Evolutionary conservation across 2,797 vertebrate species (phyloP).

Genomic region (Phalloptychus januarius): DNA sequence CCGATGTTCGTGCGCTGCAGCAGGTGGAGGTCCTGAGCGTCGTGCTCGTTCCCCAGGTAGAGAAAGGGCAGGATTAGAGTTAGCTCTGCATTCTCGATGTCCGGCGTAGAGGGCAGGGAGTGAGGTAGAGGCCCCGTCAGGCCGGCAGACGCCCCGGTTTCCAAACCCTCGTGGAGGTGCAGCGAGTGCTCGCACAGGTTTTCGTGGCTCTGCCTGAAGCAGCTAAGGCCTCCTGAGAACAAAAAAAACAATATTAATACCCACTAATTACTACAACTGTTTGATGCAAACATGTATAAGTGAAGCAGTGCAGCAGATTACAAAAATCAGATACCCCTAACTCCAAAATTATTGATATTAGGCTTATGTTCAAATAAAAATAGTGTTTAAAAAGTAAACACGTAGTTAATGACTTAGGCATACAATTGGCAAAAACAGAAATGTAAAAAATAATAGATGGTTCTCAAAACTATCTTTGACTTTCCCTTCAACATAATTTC

Average conservation of each 20-base stretch:
- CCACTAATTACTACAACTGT: too few species aligned
- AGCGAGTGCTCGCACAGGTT: conserved; percentile 97
- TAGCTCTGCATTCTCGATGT: conserved; percentile 96
- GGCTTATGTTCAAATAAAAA: too few species aligned
- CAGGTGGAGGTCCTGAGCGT: conserved; percentile 91
- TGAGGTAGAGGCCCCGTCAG: conserved; percentile 89
- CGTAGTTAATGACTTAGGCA: too few species aligned
- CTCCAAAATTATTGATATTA: too few species aligned
- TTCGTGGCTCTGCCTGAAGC: conserved; percentile 93
- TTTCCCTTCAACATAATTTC: too few species aligned
- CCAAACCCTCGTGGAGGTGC: conserved; percentile 90
- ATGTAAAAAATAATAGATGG: too few species aligned
- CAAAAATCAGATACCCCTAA: too few species aligned
- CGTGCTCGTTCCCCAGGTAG: conserved; percentile 94
- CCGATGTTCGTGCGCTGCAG: conserved; percentile 93
- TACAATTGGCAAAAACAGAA: too few species aligned
- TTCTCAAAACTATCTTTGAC: too few species aligned
- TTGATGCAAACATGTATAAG: too few species aligned
- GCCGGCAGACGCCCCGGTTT: conserved; percentile 75
- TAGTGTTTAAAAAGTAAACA: too few species aligned
- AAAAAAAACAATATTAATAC: conserved; percentile 1
- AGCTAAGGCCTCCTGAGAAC: conserved; percentile 91
- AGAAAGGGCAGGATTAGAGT: conserved; percentile 96
- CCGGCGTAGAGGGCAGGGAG: conserved; percentile 91
- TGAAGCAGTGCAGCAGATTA: too few species aligned